Evolutionary conservation across 1,140 invertebrate species (phyloP), one percentile per base, ranked within the genome.

Genomic region (Neodiprion virginianus): DNA sequence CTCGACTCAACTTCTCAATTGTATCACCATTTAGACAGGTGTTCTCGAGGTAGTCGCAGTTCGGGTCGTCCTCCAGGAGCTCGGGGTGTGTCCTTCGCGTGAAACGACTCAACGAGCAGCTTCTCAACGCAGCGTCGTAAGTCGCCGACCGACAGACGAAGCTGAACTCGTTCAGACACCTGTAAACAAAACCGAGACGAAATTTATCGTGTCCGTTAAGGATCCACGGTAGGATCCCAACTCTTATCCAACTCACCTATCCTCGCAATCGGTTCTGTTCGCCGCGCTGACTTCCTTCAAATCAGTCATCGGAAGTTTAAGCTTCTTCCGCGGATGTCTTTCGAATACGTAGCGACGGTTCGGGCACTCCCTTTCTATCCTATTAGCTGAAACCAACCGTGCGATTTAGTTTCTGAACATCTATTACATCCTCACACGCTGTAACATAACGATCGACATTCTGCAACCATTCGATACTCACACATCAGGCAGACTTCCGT

Each of bases 21-120:
- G 53, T 81, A 81, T 90, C 89, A 96, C 96, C 94, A 85, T 95
- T 96, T 1, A 97, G 86, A 84, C 96, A 97, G 61, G 95, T 96
- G 82, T 97, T 97, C 90, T 97, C 96, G 77, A 97, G 89, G 85
- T 97, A 97, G 85, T 97, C 96, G 1, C 94, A 93, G 85, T 95
- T 95, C 1, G 95, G 92, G 85, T 97, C 95, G 78, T 96, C 94
- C 82, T 95, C 93, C 47, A 96, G 83, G 4, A 96, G 88, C 79
- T 95, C 94, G 0, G 95, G 95, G 85, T 96, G 95, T 1, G 95
- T 96, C 79, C 95, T 90, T 79, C 95, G 89, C 0, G 96, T 97
- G 79, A 95, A 95, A 73, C 93, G 85, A 83, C 94, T 96, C 11
- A 97, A 83, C 3, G 92, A 93, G 82, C 96, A 97, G 67, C 92